These are phyloP conservation scores for Agonum fuliginosum DNA, from an alignment of 2,888 invertebrate genomes.

Conservation along the genomic window DNA sequence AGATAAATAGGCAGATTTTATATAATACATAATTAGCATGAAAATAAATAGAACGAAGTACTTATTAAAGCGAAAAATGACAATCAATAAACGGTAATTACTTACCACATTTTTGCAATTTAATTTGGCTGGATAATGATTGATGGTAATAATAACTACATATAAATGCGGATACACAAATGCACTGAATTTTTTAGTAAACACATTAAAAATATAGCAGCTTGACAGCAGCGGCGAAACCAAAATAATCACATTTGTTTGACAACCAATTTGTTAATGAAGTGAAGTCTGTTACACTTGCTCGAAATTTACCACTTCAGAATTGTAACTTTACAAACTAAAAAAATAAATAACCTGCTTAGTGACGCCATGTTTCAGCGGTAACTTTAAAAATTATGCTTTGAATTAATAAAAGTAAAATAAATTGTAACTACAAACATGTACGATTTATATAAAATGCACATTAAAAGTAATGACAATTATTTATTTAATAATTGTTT, in stretches of 20 bases:
- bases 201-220: conserved; percentile 61
- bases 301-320: background rate
- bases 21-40: conserved; percentile 6
- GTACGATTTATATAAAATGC: conserved; percentile 40
- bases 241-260: conserved; percentile 61
- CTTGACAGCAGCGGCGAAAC: conserved; percentile 60
- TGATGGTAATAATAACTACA: conserved; percentile 54
- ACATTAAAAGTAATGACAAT: conserved; percentile 54
- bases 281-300: conserved; percentile 39
- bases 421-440: background rate
- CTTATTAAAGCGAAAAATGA: conserved; percentile 53
- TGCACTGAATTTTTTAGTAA: conserved; percentile 55
- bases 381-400: background rate
- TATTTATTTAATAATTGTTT: conserved; percentile 47
- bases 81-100: conserved; percentile 60
- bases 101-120: conserved; percentile 60
- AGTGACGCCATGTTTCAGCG: conserved; percentile 1
- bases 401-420: background rate
- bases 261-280: conserved; percentile 59
- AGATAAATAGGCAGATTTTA: conserved; percentile 7
- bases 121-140: conserved; percentile 54
- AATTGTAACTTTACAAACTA: conserved; percentile 17
- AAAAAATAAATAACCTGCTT: conserved; percentile 18
- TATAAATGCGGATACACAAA: conserved; percentile 56
- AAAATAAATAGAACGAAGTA: conserved; percentile 39